phyloP scores from a whole-genome alignment of 2,113 vertebrate species.

The Microcebus jonahi region DNA sequence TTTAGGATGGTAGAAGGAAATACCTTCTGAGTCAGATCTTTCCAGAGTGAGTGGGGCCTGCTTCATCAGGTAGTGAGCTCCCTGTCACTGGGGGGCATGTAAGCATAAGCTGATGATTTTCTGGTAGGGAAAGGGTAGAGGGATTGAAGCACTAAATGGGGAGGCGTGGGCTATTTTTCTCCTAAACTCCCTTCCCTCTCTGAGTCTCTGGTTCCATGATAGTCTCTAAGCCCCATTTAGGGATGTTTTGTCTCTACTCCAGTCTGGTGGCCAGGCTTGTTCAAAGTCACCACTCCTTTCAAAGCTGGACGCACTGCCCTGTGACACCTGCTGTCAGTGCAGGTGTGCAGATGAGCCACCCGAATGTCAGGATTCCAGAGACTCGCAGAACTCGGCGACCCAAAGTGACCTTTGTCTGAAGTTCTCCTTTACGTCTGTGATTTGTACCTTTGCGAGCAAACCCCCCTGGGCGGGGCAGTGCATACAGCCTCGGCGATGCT shows the following conservation, averaged over 20 bases:
- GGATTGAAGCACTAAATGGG: background rate
- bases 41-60: background rate
- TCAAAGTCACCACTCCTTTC: background rate
- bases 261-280: background rate
- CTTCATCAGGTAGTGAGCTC: background rate
- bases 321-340: background rate
- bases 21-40: background rate
- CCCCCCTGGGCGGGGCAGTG: background rate
- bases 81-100: background rate
- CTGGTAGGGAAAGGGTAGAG: background rate
- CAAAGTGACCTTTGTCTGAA: too few relatives aligned
- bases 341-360: background rate
- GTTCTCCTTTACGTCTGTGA: fast-evolving
- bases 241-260: background rate
- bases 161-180: background rate
- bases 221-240: background rate
- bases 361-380: background rate
- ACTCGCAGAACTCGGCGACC: background rate
- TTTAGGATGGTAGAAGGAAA: background rate
- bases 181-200: background rate
- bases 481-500: fast-evolving
- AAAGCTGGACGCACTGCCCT: background rate
- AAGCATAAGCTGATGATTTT: background rate
- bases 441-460: background rate
- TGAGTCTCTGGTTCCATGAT: background rate